These are phyloP conservation scores for Oceanites oceanicus DNA, from an alignment of 2,113 vertebrate genomes.

Conservation along the genomic window DNA sequence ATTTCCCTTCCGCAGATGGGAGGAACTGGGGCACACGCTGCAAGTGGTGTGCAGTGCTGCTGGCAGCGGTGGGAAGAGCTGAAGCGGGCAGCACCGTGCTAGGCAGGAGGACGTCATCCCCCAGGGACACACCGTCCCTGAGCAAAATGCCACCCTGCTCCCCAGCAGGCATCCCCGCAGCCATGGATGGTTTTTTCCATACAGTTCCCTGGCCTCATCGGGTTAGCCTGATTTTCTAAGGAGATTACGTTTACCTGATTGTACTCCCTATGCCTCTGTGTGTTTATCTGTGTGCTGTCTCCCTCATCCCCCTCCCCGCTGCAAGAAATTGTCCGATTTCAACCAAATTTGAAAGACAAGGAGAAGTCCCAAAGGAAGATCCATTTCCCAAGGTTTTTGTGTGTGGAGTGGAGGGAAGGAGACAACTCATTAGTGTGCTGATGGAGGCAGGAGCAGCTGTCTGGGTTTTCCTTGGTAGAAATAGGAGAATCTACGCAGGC, in stretches of 20 bases:
- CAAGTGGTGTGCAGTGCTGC: neutral
- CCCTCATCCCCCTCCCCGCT: neutral
- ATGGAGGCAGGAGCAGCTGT: neutral
- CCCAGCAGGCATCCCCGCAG: neutral
- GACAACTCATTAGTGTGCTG: neutral
- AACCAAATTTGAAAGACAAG: neutral
- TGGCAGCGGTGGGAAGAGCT: neutral
- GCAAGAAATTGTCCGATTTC: neutral
- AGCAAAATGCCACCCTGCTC: rapidly evolving
- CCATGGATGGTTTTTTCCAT: neutral
- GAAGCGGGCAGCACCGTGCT: neutral
- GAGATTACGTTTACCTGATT: neutral
- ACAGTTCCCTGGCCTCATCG: neutral
- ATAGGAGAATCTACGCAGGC: neutral
- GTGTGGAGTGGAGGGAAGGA: neutral
- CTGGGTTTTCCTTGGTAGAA: neutral
- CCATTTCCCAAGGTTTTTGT: neutral
- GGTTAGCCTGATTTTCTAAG: neutral
- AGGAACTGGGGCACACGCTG: neutral
- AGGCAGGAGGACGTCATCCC: neutral
- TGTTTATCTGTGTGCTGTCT: neutral
- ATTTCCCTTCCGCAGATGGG: neutral
- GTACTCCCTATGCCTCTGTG: neutral
- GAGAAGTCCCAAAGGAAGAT: neutral
- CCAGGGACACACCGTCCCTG: rapidly evolving